These are phyloP conservation scores for Dryobota labecula DNA, from an alignment of 2,888 invertebrate genomes.

Conservation along the genomic window DNA sequence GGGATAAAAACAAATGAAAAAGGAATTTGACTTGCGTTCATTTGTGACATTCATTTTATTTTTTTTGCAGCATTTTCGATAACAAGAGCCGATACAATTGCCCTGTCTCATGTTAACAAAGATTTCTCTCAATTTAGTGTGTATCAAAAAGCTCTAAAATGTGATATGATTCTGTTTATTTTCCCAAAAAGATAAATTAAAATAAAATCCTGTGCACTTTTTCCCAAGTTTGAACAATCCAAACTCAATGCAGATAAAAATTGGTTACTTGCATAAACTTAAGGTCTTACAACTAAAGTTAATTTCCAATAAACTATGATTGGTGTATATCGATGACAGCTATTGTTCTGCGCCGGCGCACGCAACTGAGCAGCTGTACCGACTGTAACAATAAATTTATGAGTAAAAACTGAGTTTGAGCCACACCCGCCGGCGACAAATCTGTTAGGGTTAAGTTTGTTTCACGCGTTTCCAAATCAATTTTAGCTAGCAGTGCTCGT, in stretches of 20 bases:
- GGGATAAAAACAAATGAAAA: no score
- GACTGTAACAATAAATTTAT: constrained; percentile 64
- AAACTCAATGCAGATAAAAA: not conserved
- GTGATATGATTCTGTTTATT: no score
- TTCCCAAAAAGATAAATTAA: no score
- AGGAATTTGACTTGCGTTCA: no score
- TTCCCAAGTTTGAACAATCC: not conserved
- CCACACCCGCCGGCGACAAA: constrained; percentile 67
- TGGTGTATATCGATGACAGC: constrained; percentile 58
- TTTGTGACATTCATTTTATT: no score
- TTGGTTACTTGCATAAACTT: not conserved
- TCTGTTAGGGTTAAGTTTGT: constrained; percentile 38
- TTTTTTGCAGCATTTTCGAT: no score
- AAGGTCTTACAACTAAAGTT: constrained; percentile 17
- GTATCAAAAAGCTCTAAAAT: no score
- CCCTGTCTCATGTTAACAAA: no score
- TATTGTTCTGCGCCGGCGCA: constrained; percentile 52
- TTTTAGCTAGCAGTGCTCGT: not conserved
- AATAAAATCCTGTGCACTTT: no score
- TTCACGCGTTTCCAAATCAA: constrained; percentile 21
- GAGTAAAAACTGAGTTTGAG: constrained; percentile 65
- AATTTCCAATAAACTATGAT: constrained; percentile 54
- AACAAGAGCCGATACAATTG: no score
- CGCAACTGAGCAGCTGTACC: constrained; percentile 62
- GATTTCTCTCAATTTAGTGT: no score